These are phyloP conservation scores for Loxodonta africana DNA, from an alignment of 2,113 vertebrate species.

Conservation along the genomic window DNA sequence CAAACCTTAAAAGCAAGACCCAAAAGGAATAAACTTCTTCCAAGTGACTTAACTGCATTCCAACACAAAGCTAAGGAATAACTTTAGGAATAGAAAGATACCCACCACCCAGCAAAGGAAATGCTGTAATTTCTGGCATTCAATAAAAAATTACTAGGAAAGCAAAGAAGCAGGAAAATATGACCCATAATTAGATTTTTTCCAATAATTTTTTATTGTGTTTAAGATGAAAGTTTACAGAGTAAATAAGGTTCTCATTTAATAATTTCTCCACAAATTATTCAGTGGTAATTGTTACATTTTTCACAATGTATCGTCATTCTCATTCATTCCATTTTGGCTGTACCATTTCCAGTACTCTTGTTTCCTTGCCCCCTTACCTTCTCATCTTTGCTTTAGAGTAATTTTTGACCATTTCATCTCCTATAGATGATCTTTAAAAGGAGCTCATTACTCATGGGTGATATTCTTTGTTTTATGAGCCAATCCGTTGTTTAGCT, in stretches of 20 bases:
- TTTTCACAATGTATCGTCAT: too few species aligned
- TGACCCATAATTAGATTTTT: background rate
- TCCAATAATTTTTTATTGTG: background rate
- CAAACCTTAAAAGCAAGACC: slow-evolving; percentile 1
- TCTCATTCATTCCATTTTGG: too few species aligned
- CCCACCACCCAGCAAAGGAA: background rate
- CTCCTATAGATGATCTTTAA: too few species aligned
- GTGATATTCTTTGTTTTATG: too few species aligned
- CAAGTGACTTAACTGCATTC: background rate
- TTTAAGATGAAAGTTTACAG: background rate
- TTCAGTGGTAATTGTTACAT: too few species aligned
- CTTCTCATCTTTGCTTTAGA: too few species aligned
- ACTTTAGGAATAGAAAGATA: background rate
- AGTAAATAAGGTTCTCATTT: background rate
- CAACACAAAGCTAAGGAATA: slow-evolving; percentile 26
- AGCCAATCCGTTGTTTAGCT: too few species aligned
- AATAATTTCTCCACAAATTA: too few species aligned
- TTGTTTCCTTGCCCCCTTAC: too few species aligned
- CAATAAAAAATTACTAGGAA: background rate
- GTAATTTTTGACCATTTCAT: too few species aligned
- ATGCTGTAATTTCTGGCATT: background rate
- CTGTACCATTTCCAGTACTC: too few species aligned
- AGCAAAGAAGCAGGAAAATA: background rate
- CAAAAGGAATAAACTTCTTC: background rate
- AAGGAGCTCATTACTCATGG: too few species aligned